phyloP scores from a whole-genome alignment of 1,140 invertebrate species.

The Eueides isabella region DNA sequence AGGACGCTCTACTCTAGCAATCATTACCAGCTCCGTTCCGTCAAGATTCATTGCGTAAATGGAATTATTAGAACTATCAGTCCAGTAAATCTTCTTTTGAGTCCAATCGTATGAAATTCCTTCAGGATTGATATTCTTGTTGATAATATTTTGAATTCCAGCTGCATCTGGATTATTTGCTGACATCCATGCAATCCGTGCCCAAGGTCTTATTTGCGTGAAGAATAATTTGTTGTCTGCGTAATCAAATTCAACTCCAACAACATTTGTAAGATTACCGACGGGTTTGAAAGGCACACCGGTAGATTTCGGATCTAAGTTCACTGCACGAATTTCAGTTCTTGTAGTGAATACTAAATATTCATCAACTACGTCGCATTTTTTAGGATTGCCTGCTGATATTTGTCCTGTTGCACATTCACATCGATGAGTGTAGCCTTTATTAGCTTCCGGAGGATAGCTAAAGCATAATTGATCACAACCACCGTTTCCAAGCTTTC shows the following conservation, averaged over 20 bases:
- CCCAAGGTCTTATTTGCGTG: conserved; percentile 95
- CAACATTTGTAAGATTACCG: conserved; percentile 96
- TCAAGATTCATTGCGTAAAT: conserved; percentile 98
- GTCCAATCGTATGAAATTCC: conserved; percentile 99
- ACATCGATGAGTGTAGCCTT: conserved; percentile 87
- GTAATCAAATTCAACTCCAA: conserved; percentile 98
- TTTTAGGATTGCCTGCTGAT: conserved; percentile 82
- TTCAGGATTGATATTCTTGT: conserved; percentile 94
- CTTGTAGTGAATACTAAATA: conserved; percentile 96
- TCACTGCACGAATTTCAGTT: conserved; percentile 94
- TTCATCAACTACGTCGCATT: conserved; percentile 92
- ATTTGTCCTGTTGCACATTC: conserved; percentile 95
- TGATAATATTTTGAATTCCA: conserved; percentile 89
- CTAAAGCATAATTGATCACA: conserved; percentile 98
- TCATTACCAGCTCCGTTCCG: conserved; percentile 95
- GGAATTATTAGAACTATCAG: conserved; percentile 96
- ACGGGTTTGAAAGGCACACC: conserved; percentile 93
- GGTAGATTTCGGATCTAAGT: conserved; percentile 91
- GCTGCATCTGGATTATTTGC: conserved; percentile 85
- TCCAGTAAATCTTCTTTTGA: conserved; percentile 98
- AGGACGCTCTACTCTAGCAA: conserved; percentile 95
- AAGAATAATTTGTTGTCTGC: conserved; percentile 93
- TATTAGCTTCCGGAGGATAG: conserved; percentile 86
- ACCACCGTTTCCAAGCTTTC: conserved; percentile 88
- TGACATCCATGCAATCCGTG: conserved; percentile 91